A percentile compares a stretch with the other conserved stretches of the same genome.
Conservation (phyloP, 2,113 vertebrate species). For the Pseudorasbora parva region DNA sequence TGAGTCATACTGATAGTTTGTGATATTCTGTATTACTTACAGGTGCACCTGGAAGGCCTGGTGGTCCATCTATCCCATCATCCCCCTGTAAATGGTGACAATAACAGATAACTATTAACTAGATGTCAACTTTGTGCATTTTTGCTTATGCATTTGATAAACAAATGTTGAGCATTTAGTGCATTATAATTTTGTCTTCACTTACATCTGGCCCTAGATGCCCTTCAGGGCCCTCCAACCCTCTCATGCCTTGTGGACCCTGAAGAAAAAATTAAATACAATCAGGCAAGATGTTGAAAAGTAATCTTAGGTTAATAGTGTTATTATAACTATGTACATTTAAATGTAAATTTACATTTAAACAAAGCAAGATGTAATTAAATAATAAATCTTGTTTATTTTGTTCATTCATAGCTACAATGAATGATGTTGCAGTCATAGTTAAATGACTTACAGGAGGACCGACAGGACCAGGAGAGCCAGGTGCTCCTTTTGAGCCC, state of each 20-base stretch:
- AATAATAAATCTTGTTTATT: background rate
- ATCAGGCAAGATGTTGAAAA: slow-evolving; percentile 10
- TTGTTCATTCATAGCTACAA: background rate
- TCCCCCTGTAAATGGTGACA: slow-evolving; percentile 77
- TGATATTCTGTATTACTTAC: slow-evolving; percentile 69
- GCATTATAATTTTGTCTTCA: slow-evolving; percentile 15
- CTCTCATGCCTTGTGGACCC: slow-evolving; percentile 79
- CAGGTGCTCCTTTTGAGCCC: slow-evolving; percentile 78
- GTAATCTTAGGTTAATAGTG: background rate
- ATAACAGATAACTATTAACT: background rate
- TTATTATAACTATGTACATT: no score
- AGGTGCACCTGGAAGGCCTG: slow-evolving; percentile 74
- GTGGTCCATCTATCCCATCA: slow-evolving; percentile 74
- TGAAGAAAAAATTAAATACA: slow-evolving; percentile 61
- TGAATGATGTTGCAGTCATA: background rate
- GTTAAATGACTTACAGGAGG: slow-evolving; percentile 73
- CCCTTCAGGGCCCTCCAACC: slow-evolving; percentile 77
- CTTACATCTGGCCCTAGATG: slow-evolving; percentile 80
- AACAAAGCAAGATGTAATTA: background rate
- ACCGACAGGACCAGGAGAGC: slow-evolving; percentile 76
- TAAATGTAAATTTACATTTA: no score
- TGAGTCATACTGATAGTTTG: background rate
- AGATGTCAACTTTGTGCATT: background rate
- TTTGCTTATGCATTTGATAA: background rate
- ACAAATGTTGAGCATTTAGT: background rate